Conservation (phyloP, 2,888 invertebrate species). For the Byasa hedistus region DNA sequence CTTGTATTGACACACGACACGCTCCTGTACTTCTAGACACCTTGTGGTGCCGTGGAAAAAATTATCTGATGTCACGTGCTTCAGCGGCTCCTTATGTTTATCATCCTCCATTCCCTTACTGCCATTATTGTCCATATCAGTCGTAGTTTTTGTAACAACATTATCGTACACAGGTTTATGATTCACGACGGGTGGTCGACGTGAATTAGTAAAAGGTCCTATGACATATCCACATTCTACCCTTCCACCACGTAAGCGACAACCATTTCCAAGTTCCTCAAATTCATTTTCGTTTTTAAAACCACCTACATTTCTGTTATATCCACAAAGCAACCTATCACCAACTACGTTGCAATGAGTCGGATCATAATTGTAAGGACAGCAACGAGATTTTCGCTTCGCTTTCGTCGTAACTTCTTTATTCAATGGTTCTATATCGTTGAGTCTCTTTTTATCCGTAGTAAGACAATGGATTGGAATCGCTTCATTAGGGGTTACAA, state of each 20-base stretch:
- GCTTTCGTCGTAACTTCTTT: background rate
- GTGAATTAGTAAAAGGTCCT: conserved; percentile 47
- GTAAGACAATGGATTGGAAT: conserved; percentile 34
- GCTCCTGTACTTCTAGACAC: conserved; percentile 50
- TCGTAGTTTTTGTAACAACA: background rate
- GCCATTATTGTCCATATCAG: conserved; percentile 1
- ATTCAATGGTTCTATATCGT: conserved; percentile 11
- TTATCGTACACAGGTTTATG: conserved; percentile 17
- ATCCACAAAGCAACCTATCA: conserved; percentile 62
- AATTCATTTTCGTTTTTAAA: conserved; percentile 37
- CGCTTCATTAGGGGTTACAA: conserved; percentile 34
- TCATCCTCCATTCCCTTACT: conserved; percentile 10
- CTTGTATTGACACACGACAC: conserved; percentile 48
- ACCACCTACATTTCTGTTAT: conserved; percentile 51
- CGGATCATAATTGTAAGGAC: conserved; percentile 62
- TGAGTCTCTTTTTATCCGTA: conserved; percentile 13
- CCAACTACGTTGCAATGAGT: conserved; percentile 52
- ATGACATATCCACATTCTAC: conserved; percentile 63
- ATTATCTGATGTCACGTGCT: conserved; percentile 10
- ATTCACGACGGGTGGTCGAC: conserved; percentile 42
- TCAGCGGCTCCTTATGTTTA: conserved; percentile 9
- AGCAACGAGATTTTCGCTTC: conserved; percentile 41
- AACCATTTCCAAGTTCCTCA: conserved; percentile 47
- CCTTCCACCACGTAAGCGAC: conserved; percentile 55
- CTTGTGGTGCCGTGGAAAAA: conserved; percentile 31